These are phyloP conservation scores for Enoplosus armatus DNA, from an alignment of 2,797 vertebrate species.

Conservation along the genomic window DNA sequence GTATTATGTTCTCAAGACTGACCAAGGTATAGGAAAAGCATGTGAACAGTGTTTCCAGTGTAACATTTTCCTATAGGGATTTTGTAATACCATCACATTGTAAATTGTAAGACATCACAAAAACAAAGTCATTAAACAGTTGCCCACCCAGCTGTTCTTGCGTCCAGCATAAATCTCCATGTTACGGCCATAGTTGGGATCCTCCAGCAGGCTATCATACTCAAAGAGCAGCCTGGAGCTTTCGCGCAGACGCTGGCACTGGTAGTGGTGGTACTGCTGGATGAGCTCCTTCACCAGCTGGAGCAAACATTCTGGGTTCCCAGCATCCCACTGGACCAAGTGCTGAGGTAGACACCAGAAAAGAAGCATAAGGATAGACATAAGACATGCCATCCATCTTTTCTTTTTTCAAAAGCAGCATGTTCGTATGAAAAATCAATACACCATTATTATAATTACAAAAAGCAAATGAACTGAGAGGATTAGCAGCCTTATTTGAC, in stretches of 20 bases:
- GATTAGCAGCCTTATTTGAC: constrained; percentile 20
- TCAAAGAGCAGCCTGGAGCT: constrained; percentile 98
- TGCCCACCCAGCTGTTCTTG: constrained; percentile 96
- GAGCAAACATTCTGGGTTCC: constrained; percentile 93
- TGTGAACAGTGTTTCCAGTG: background rate
- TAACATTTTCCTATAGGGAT: background rate
- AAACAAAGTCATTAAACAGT: background rate
- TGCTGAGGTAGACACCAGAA: constrained; percentile 84
- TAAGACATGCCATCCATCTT: background rate
- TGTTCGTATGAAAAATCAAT: background rate
- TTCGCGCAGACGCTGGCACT: constrained; percentile 93
- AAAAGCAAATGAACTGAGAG: constrained; percentile 8
- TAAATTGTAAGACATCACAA: background rate
- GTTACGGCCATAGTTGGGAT: constrained; percentile 92
- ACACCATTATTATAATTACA: background rate
- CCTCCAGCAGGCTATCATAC: constrained; percentile 96
- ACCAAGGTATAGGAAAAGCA: background rate
- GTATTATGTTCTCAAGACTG: background rate
- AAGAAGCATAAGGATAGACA: constrained; percentile 18
- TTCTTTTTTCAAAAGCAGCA: background rate
- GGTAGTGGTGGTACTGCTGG: constrained; percentile 97
- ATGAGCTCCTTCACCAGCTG: constrained; percentile 98
- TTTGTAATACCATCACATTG: background rate
- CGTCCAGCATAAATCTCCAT: constrained; percentile 97
- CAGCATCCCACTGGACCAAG: constrained; percentile 93